Conservation (phyloP, 2,888 invertebrate species). For the Agriopis leucophaearia region DNA sequence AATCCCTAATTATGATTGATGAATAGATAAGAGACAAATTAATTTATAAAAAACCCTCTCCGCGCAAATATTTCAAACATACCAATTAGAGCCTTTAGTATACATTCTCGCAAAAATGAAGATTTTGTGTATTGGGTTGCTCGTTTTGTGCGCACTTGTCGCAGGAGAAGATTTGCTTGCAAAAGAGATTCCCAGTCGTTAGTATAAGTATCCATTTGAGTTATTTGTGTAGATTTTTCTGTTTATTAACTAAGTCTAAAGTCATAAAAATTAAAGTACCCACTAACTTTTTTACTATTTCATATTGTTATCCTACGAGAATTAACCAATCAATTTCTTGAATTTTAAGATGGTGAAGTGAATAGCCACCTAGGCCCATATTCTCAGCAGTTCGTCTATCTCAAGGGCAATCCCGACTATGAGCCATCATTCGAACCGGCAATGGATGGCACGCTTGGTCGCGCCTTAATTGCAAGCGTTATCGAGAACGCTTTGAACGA, state of each 20-base stretch:
- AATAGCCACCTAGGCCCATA: constrained; percentile 31
- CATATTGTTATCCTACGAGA: not conserved
- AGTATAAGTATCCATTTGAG: not conserved
- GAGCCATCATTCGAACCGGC: constrained; percentile 23
- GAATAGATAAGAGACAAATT: constrained; percentile 14
- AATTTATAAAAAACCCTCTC: constrained; percentile 22
- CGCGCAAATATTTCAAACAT: constrained; percentile 6
- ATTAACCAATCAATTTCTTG: not conserved
- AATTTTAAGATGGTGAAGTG: constrained; percentile 21
- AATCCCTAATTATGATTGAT: constrained; percentile 34
- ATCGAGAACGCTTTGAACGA: constrained; percentile 53
- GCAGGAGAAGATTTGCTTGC: constrained; percentile 31
- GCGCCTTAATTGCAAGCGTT: constrained; percentile 50
- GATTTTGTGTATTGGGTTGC: constrained; percentile 27
- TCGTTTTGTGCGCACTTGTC: constrained; percentile 35
- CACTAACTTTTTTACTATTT: not conserved
- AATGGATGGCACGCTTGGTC: constrained; percentile 35
- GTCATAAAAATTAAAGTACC: too few relatives aligned
- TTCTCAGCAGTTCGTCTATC: constrained; percentile 36
- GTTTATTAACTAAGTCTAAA: not conserved
- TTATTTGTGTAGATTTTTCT: not conserved
- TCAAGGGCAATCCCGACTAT: constrained; percentile 24
- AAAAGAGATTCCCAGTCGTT: constrained; percentile 36
- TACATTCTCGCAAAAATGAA: constrained; percentile 33
- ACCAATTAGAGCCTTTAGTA: constrained; percentile 9